Evolutionary conservation across 2,888 invertebrate genomes (phyloP), one percentile per base, ranked within the genome.

Genomic region (Drosophila anomelani): DNA sequence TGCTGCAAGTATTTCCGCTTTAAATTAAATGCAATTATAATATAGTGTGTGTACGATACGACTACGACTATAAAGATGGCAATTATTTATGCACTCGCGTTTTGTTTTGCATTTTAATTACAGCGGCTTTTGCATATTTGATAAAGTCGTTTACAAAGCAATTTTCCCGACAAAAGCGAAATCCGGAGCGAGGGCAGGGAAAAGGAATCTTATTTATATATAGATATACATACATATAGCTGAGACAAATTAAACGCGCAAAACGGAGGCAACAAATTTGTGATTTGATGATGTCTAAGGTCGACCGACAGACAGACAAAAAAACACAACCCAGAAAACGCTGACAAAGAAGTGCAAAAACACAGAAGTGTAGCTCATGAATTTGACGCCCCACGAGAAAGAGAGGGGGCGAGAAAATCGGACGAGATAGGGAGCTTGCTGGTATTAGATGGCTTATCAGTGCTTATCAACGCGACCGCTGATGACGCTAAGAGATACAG

Each of bases 21-120:
- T 75, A 54, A 87, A 78, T 85, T 77, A 85, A 82, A 82, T 75
- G 74, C 76, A 85, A 82, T 84, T 81, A 74, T 55, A 59, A 49
- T 58, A 46, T 43, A 29, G 54, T 54, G 46, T 57, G 17, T 64
- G 54, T 64, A 51, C 47, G 32, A 38, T 57, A 32, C 54, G 26
- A 58, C 53, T 44, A 57, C 54, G 26, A 58, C 53, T 44, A 57
- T 46, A 36, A 63, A 55, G 72, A 73, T 59, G 75, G 74, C 75
- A 75, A 74, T 73, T 73, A 73, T 58, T 38, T 57, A 49, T 73
- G 57, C 72, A 73, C 72, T 73, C 74, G 74, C 72, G 64, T 51
- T 71, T 63, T 71, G 51, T 69, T 70, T 70, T 55, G 54, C 59
- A 55, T 60, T 51, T 53, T 62, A 56, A 72, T 71, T 68, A 53